These are phyloP conservation scores for Euura lappo DNA, from an alignment of 1,140 invertebrate genomes.

Conservation along the genomic window DNA sequence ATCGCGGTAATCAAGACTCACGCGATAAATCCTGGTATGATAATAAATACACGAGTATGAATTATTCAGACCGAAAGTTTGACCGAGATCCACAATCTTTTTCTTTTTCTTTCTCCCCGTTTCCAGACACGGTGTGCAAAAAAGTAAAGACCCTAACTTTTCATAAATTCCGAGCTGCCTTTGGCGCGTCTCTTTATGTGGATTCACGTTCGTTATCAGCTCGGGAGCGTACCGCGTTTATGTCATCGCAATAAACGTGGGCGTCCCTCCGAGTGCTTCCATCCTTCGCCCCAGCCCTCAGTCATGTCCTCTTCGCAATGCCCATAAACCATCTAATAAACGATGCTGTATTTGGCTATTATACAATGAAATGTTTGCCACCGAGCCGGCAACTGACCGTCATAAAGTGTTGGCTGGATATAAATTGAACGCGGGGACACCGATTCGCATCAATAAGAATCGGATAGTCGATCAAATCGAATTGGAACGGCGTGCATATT, in stretches of 20 bases:
- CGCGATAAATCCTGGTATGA: not conserved
- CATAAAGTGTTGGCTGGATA: not conserved
- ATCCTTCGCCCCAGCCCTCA: not conserved
- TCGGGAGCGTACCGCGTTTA: conserved; percentile 2
- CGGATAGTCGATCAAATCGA: not conserved
- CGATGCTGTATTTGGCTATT: conserved; percentile 27
- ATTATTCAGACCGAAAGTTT: too few species aligned
- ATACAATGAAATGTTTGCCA: conserved; percentile 29
- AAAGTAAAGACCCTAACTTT: too few species aligned
- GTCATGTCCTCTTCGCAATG: not conserved
- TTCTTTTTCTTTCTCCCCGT: too few species aligned
- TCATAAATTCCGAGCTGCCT: too few species aligned
- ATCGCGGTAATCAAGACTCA: not conserved
- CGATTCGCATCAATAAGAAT: not conserved
- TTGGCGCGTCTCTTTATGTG: too few species aligned
- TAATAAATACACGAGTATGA: not conserved
- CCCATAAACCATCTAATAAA: conserved; percentile 31
- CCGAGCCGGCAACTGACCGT: not conserved
- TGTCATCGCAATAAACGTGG: conserved; percentile 1
- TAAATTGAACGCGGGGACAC: not conserved
- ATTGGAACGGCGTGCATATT: not conserved
- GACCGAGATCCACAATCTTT: too few species aligned
- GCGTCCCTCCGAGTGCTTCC: not conserved
- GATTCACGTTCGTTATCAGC: not conserved
- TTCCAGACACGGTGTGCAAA: too few species aligned